Evolutionary conservation across 1,140 invertebrate genomes (phyloP).

Genomic region (Drosophila setifemur): DNA sequence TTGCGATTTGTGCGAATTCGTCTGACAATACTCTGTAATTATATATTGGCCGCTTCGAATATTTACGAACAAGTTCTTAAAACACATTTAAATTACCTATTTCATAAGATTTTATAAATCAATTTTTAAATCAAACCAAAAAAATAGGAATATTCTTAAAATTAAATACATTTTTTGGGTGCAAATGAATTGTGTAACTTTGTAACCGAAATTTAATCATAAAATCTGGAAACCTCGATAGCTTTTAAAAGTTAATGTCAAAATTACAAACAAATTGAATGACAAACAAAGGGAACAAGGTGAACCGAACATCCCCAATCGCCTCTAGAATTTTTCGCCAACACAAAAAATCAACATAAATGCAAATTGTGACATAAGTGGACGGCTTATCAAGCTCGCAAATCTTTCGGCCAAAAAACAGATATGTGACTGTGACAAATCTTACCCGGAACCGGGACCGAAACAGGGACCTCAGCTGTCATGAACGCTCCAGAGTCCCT

Average conservation of each 20-base stretch:
- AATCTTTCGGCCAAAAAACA: conserved; percentile 49
- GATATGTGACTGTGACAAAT: conserved; percentile 68
- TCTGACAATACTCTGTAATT: no score
- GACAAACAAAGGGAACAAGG: background rate
- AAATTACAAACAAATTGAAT: background rate
- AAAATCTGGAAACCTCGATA: background rate
- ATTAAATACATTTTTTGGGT: no score
- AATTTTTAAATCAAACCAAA: no score
- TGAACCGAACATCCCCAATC: background rate
- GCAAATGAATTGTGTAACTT: no score
- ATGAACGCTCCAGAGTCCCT: conserved; percentile 16
- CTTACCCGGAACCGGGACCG: conserved; percentile 25
- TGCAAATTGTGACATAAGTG: conserved; percentile 64
- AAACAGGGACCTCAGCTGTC: conserved; percentile 60
- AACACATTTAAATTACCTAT: no score
- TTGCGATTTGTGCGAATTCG: no score
- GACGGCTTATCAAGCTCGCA: conserved; percentile 44
- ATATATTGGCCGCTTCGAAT: no score
- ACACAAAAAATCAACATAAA: conserved; percentile 25
- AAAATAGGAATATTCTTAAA: no score
- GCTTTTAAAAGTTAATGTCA: background rate
- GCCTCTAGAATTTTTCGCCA: background rate
- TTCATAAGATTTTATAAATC: no score
- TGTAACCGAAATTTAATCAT: no score
- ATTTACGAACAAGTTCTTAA: no score